Percentiles rank a stretch among this genome's conserved stretches.
Conservation (phyloP, 2,797 vertebrate species). For the Sebastes reedi region DNA sequence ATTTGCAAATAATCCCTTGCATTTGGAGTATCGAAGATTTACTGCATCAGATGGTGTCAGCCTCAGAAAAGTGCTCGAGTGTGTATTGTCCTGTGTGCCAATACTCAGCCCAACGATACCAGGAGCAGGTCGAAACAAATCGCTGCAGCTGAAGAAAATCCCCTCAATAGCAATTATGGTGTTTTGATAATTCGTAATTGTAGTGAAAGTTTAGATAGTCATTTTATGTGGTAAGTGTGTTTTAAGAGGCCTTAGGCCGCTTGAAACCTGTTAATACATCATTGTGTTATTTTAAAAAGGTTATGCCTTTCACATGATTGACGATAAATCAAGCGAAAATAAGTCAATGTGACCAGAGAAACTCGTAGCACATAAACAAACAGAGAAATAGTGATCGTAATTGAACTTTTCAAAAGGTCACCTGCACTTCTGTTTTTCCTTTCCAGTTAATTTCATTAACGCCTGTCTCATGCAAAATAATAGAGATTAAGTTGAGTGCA, state of each 20-base stretch:
- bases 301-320: background rate
- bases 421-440: background rate
- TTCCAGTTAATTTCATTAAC: background rate
- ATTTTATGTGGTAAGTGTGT: slow-evolving; percentile 38
- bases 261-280: slow-evolving; percentile 2
- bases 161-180: slow-evolving; percentile 42
- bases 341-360: background rate
- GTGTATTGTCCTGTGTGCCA: slow-evolving; percentile 24
- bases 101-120: background rate
- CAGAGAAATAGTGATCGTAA: background rate
- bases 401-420: slow-evolving; percentile 17
- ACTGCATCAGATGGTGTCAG: slow-evolving; percentile 5
- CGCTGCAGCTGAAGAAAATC: slow-evolving; percentile 43
- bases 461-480: background rate
- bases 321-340: background rate
- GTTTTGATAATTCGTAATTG: slow-evolving; percentile 56
- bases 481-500: background rate
- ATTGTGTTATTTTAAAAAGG: slow-evolving; percentile 22
- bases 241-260: slow-evolving; percentile 24
- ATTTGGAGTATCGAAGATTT: slow-evolving; percentile 18
- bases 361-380: slow-evolving; percentile 1
- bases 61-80: slow-evolving; percentile 3
- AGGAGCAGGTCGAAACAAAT: slow-evolving; percentile 59
- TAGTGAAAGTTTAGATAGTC: slow-evolving; percentile 59
- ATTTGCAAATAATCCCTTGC: slow-evolving; percentile 32